These are phyloP conservation scores for Bufo bufo DNA, from an alignment of 2,113 vertebrate species.

Conservation along the genomic window DNA sequence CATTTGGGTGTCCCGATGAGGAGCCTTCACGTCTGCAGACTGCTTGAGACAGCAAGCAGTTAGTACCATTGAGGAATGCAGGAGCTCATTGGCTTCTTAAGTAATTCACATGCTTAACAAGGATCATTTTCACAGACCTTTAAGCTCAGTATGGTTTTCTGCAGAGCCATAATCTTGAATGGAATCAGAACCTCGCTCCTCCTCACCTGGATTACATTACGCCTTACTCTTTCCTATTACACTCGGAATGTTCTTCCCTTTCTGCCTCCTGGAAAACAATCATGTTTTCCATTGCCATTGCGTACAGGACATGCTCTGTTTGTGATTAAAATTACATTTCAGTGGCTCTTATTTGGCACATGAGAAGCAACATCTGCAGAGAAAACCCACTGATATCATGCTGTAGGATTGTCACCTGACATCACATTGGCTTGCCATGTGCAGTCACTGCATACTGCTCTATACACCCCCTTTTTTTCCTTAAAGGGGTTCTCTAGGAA, in stretches of 20 bases:
- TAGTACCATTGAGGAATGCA: slow-evolving; percentile 11
- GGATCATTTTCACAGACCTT: slow-evolving; percentile 47
- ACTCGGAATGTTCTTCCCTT: slow-evolving; percentile 52
- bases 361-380: slow-evolving; percentile 30
- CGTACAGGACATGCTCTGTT: slow-evolving; percentile 49
- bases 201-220: slow-evolving; percentile 52
- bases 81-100: slow-evolving; percentile 11
- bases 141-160: slow-evolving; percentile 9
- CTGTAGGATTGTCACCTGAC: slow-evolving; percentile 34
- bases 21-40: too few species aligned
- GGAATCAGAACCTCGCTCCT: slow-evolving; percentile 31
- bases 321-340: slow-evolving; percentile 51
- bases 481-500: too few species aligned
- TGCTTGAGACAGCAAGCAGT: neutral
- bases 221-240: slow-evolving; percentile 45
- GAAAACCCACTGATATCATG: slow-evolving; percentile 25
- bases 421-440: neutral
- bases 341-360: slow-evolving; percentile 30
- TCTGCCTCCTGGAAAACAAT: slow-evolving; percentile 51
- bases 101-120: slow-evolving; percentile 45
- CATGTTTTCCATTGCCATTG: slow-evolving; percentile 53
- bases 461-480: neutral
- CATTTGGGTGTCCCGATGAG: too few species aligned
- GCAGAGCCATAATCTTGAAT: slow-evolving; percentile 14
- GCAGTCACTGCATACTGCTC: neutral